Evolutionary conservation across 2,888 invertebrate genomes (phyloP), one percentile per base, ranked within the genome.

Genomic region (Chymomyza amoena): DNA sequence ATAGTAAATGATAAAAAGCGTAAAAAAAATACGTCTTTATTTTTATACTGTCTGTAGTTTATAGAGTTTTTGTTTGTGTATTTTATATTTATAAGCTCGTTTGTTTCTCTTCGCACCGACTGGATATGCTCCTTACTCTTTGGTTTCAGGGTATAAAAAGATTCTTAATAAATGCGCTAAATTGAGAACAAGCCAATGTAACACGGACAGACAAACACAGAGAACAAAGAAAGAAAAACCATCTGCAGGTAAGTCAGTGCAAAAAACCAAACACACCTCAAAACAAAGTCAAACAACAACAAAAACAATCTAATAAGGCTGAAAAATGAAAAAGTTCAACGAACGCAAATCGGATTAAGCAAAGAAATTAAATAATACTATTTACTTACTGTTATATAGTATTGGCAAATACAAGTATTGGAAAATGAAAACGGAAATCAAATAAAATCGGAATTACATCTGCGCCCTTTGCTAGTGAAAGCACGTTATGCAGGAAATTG

Each of bases 301-400:
- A 65, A 66, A 73, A 75, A 66, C 64, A 54, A 54, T 20, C 20
- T n/a, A 36, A 54, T 32, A 36, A 18, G 36, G 64, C 45, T 52
- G 71, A 70, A 77, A 61, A 78, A 78, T 52, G 71, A 70, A 77
- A 61, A 78, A 78, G 89, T 90, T 90, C 90, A 90, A 85, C 87
- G 89, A 81, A 85, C 89, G 89, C 81, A 89, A 89, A 89, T 89
- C 89, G 89, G 90, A 89, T 89, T 90, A 85, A 77, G 74, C 69
- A 73, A 79, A 80, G 84, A 79, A 87, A 83, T 80, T 83, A 89
- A 87, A 75, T 83, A 77, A 87, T 80, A 82, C 74, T 61, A 45
- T 13, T 13, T 45, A 7, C 39, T 45, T 10, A 13, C 39, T 4
- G 59, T 57, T 32, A 6, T 7, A 32, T 45, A 57, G n/a, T 66